Conservation (phyloP, 2,113 vertebrate genomes). For the Ptychochromis oligacanthus region DNA sequence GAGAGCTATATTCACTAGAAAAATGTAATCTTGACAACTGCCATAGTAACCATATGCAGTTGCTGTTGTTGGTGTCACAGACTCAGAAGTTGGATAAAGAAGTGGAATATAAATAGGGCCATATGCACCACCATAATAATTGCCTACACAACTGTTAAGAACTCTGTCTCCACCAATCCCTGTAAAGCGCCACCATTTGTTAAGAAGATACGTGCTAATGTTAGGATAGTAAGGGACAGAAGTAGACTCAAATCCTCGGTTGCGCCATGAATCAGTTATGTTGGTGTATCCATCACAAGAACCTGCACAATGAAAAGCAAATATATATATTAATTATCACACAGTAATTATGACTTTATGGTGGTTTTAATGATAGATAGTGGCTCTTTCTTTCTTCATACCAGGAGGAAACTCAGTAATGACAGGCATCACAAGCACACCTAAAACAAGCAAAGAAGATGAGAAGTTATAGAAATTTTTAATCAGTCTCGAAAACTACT, state of each 20-base stretch:
- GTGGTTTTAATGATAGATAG: not conserved
- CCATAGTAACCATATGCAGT: not conserved
- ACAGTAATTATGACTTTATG: not conserved
- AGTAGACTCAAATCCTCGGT: fast-evolving
- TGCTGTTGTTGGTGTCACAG: not conserved
- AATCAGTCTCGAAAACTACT: too few species aligned
- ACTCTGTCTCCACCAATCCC: slow-evolving; percentile 64
- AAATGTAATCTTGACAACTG: too few species aligned
- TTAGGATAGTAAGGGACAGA: not conserved
- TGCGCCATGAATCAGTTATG: slow-evolving; percentile 59
- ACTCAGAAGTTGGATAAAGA: slow-evolving; percentile 10
- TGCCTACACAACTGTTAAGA: fast-evolving
- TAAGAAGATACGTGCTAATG: fast-evolving
- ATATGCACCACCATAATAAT: fast-evolving
- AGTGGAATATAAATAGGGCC: not conserved
- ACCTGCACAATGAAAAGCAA: not conserved
- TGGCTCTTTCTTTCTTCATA: not conserved
- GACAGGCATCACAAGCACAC: not conserved
- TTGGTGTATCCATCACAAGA: slow-evolving; percentile 46
- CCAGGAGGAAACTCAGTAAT: not conserved
- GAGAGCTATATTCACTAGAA: not conserved
- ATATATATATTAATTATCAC: not conserved
- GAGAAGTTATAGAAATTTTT: too few species aligned
- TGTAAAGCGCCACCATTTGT: slow-evolving; percentile 58
- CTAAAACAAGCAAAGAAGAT: not conserved